Conservation (phyloP, 2,888 invertebrate genomes). For the Lasioglossum zephyrum region DNA sequence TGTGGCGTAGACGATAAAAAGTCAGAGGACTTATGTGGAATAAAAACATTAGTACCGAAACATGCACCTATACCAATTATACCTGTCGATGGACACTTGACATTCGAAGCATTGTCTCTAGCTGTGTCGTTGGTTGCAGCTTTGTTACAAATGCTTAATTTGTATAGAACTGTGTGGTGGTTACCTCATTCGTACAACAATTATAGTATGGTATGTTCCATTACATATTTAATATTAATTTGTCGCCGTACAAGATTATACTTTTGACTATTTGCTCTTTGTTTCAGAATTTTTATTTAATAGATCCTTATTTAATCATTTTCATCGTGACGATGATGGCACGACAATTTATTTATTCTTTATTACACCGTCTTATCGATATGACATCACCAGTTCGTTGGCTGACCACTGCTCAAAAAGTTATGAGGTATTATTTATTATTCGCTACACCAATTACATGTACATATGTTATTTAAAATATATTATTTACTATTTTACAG, state of each 20-base stretch:
- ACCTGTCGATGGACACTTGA: slow-evolving; percentile 91
- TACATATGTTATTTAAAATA: slow-evolving; percentile 34
- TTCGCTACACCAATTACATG: slow-evolving; percentile 81
- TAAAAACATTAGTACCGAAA: slow-evolving; percentile 88
- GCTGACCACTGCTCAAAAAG: slow-evolving; percentile 79
- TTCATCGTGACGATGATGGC: slow-evolving; percentile 93
- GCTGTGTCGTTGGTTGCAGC: slow-evolving; percentile 91
- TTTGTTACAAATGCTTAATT: slow-evolving; percentile 95
- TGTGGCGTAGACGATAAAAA: slow-evolving; percentile 76
- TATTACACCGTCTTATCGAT: slow-evolving; percentile 86
- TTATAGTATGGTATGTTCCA: slow-evolving; percentile 91
- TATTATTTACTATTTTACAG: slow-evolving; percentile 84
- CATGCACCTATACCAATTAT: slow-evolving; percentile 93
- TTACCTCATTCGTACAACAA: slow-evolving; percentile 95
- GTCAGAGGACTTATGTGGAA: slow-evolving; percentile 72
- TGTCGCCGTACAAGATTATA: background rate
- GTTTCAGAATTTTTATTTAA: slow-evolving; percentile 96
- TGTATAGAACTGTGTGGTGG: slow-evolving; percentile 99
- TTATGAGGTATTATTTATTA: slow-evolving; percentile 86
- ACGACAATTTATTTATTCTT: slow-evolving; percentile 90
- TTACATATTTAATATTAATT: background rate
- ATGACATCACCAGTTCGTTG: slow-evolving; percentile 84
- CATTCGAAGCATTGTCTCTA: slow-evolving; percentile 94
- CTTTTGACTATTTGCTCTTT: slow-evolving; percentile 25
- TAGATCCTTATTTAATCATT: slow-evolving; percentile 94